Evolutionary conservation across 2,888 invertebrate species (phyloP), one percentile per base, ranked within the genome.

Genomic region (Amphimallon solstitiale): DNA sequence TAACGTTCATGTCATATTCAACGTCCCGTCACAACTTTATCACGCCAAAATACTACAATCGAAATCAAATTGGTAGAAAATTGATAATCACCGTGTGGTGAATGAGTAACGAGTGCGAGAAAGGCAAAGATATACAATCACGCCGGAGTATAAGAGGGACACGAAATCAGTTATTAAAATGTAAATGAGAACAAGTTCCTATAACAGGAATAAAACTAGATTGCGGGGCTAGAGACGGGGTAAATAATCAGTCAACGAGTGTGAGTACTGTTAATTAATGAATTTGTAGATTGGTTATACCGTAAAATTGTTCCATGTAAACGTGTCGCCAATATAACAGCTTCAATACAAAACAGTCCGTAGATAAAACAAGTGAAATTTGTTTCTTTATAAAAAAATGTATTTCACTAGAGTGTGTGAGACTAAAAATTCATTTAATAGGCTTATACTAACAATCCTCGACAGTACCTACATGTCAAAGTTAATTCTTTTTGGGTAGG

Each of bases 61-160:
- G 79, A 77, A 81, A 79, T 79, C 81, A 82, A 82, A 82, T 82
- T 82, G 82, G 82, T 79, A 82, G 82, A 82, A 82, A 82, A 82
- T 82, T 82, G 81, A 82, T 82, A 82, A 82, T 82, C 80, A 80
- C 80, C 75, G 78, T 72, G 76, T 74, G 76, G 75, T 75, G 73
- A 73, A 71, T 73, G 72, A 72, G 75, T 75, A 75, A 73, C 70
- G 73, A 71, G 74, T 73, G 68, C 56, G 73, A 74, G 71, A 75
- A 75, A 73, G 74, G 74, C 59, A 54, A 67, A 67, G 56, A 19
- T 67, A 69, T 69, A 63, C 45, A 62, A 61, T 46, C 43, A 63
- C 61, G 60, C 67, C 72, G 68, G 63, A 63, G 62, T 66, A 46
- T 35, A 66, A 78, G 72, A 74, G 75, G 74, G 77, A 77, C 67